Base-by-base conservation (phyloP, 2,888 invertebrate species). In the Lepidonotus clava region DNA sequence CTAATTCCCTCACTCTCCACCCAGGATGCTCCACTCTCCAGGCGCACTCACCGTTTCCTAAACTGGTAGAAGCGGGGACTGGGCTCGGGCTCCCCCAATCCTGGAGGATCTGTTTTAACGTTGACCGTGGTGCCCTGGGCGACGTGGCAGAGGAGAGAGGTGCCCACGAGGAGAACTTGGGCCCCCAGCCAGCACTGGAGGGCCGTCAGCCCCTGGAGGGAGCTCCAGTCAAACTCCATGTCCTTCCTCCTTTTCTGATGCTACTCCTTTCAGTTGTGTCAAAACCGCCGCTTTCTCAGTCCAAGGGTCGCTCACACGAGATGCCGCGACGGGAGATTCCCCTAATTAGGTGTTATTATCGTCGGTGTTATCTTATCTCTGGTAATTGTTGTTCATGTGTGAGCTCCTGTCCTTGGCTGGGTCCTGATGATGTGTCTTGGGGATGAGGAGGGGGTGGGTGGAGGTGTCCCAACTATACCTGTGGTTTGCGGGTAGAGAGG, bases 41-140 rank as follows among this genome's bases (percentile, higher is more conserved):
- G 56, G n/a, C 24, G 14, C 5, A 61, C 61, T 61, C 61, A 76
- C 76, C 76, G 18, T 18, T 76, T 76, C n/a, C 76, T 36, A 28
- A 76, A 76, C 40, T 76, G 76, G 76, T 76, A 76, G 18, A 76
- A 76, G 18, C 76, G 1, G 1, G 76, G 76, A 5, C 40, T 21
- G 2, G 1, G 34, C 38, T 76, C 76, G n/a, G 11, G 21, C 40
- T 76, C 76, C 4, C 76, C 76, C 4, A 38, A 38, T 5, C 38
- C 76, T 4, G 76, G 76, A 8, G 76, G 76, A 21, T 76, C 76
- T 5, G 76, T 40, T 40, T 40, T 76, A 14, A 76, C 21, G 14
- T 76, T 18, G 36, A 76, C 38, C 34, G n/a, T 36, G 21, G 76
- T 76, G 38, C 76, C 76, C 38, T 76, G 76, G 2, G 76, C 38